Base-by-base conservation (phyloP, 2,797 vertebrate species). In the Alectoris magna region DNA sequence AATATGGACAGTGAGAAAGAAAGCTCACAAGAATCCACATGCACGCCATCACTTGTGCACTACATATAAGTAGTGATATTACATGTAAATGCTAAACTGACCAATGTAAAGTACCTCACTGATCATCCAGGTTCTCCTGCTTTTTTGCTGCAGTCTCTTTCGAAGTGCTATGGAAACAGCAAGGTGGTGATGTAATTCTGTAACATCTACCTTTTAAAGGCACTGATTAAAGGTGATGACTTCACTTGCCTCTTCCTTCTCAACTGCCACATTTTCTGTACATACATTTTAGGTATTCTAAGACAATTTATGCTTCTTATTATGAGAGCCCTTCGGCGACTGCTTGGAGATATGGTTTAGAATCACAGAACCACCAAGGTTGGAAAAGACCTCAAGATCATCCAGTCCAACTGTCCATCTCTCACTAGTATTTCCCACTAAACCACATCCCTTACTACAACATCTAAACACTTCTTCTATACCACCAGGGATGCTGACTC, bases 11-110 rank as follows among this genome's bases (percentile, higher is more conserved):
- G 29, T 18, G 16, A 31, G 3, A 55, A 53, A 2, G 1, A 59
- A 55, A 6, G 29, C 17, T 17, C 27, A n/a, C 1, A 31, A 5
- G 6, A 66, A 9, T 5, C 64, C 2, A 3, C 3, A 10, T 0
- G 1, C 7, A 12, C 69, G 16, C 5, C 44, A 38, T 10, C 29
- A 69, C 29, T 8, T 56, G 74, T 60, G 38, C 48, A 18, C 12
- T 46, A 38, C 12, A 19, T 34, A 39, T 6, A 66, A 76, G 36
- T 2, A 24, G 9, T 27, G 24, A 12, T 5, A 0, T 17, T 38
- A 6, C 2, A 56, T 9, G 69, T 66, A 71, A 49, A 24, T 3
- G 10, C n/a, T 39, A 36, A 16, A 86, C 9, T 26, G 6, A 82
- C 26, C 17, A 79, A 23, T 1, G 1, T 5, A n/a, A 39, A n/a